These are phyloP conservation scores for Eriocheir sinensis DNA, from an alignment of 1,140 invertebrate species.

Conservation along the genomic window DNA sequence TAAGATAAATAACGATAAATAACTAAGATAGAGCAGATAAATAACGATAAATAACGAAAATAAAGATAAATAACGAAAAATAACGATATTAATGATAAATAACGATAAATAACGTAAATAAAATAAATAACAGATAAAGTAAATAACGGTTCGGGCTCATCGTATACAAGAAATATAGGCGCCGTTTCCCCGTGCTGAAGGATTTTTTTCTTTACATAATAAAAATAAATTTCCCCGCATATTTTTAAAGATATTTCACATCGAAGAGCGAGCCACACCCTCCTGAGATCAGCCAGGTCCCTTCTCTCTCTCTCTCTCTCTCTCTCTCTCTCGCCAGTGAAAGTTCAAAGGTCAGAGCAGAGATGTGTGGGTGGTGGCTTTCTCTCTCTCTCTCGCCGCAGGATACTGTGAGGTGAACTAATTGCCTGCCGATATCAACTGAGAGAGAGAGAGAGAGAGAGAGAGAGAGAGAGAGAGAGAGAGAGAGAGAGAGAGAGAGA, in stretches of 20 bases:
- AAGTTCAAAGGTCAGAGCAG: neutral
- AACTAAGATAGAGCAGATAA: too few relatives aligned
- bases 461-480: conserved; percentile 1
- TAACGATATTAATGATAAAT: too few relatives aligned
- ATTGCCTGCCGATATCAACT: neutral
- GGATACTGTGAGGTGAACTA: conserved; percentile 1
- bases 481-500: conserved; percentile 12
- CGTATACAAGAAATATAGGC: too few relatives aligned
- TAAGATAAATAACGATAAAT: too few relatives aligned
- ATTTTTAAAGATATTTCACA: neutral
- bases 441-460: neutral
- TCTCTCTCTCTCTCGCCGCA: conserved; percentile 27
- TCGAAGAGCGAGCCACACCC: neutral
- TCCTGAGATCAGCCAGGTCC: neutral
- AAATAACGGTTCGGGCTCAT: too few relatives aligned
- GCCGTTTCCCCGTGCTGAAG: too few relatives aligned
- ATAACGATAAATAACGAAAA: too few relatives aligned
- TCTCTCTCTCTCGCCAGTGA: neutral
- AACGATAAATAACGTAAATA: too few relatives aligned
- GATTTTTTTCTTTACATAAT: too few relatives aligned
- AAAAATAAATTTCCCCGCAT: too few relatives aligned
- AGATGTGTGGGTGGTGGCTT: neutral
- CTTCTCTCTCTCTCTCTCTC: conserved; percentile 31
- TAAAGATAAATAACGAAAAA: too few relatives aligned
- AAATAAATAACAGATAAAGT: too few relatives aligned